Percentiles rank a stretch among this genome's conserved stretches.
Conservation (phyloP, 2,888 invertebrate species). For the Agrochola lychnidis region DNA sequence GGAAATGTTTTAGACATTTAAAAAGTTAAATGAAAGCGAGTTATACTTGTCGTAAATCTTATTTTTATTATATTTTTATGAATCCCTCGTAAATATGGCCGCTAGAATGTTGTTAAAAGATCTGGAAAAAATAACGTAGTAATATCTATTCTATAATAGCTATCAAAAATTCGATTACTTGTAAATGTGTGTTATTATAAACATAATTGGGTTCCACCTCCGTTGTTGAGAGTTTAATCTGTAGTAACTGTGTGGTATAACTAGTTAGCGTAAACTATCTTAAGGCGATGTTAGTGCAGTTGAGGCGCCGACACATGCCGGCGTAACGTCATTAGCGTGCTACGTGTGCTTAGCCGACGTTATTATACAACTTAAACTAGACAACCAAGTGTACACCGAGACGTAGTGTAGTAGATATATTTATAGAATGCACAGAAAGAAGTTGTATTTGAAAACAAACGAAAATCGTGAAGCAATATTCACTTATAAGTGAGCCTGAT, state of each 20-base stretch:
- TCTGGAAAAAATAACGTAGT: slow-evolving; percentile 7
- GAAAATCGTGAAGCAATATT: neutral
- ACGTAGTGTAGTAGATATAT: neutral
- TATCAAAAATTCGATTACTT: slow-evolving; percentile 21
- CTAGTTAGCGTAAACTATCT: slow-evolving; percentile 50
- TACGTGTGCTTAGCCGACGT: slow-evolving; percentile 12
- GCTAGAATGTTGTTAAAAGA: slow-evolving; percentile 28
- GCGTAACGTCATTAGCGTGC: slow-evolving; percentile 39
- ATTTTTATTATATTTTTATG: slow-evolving; percentile 13
- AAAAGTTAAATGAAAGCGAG: neutral
- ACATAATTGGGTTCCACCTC: slow-evolving; percentile 12
- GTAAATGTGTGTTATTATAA: slow-evolving; percentile 23
- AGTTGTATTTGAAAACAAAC: neutral
- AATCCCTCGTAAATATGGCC: slow-evolving; percentile 14
- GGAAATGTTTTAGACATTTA: neutral
- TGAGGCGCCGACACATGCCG: slow-evolving; percentile 37
- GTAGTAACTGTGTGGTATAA: slow-evolving; percentile 20
- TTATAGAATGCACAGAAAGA: neutral
- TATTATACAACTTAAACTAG: slow-evolving; percentile 13
- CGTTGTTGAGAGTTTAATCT: slow-evolving; percentile 39
- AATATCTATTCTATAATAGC: neutral
- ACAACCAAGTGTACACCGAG: neutral
- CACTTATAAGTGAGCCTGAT: neutral
- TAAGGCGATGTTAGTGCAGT: slow-evolving; percentile 45
- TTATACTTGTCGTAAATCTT: slow-evolving; percentile 15